A percentile compares a stretch with the other conserved stretches of the same genome.
Evolutionary conservation across 2,888 invertebrate genomes (phyloP).

Genomic region (Cerastoderma edule): DNA sequence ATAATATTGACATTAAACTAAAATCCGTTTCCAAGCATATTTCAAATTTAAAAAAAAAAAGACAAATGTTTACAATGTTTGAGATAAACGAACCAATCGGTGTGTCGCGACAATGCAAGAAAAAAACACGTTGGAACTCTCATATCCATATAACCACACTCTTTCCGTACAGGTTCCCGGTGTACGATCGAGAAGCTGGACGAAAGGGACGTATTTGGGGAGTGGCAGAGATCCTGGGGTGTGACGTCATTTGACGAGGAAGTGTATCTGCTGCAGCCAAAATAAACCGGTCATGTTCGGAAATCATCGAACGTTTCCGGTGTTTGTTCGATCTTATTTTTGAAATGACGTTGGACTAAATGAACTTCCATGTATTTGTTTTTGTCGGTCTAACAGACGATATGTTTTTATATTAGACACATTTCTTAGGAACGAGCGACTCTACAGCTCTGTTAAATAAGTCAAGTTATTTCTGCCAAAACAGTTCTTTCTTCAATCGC

Average conservation of each 20-base stretch:
- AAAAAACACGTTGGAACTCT: no score
- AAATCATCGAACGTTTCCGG: background rate
- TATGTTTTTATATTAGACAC: background rate
- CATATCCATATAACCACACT: no score
- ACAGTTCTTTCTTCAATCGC: no score
- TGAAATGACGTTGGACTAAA: background rate
- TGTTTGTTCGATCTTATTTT: background rate
- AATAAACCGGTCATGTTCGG: background rate
- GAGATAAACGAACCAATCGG: no score
- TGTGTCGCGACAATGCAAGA: no score
- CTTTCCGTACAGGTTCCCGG: conserved; percentile 39
- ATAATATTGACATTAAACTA: no score
- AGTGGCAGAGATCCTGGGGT: conserved; percentile 68
- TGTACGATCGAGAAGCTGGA: conserved; percentile 59
- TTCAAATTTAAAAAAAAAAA: no score
- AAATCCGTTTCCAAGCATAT: no score
- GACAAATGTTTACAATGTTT: no score
- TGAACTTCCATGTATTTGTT: conserved; percentile 1
- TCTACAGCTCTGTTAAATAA: no score
- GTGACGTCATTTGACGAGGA: conserved; percentile 61
- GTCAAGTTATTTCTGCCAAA: no score
- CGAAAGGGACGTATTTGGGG: conserved; percentile 50
- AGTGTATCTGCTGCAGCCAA: conserved; percentile 51
- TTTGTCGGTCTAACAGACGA: background rate
- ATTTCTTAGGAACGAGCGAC: no score